Evolutionary conservation across 2,797 vertebrate genomes (phyloP).

Genomic region (Macropodus opercularis): DNA sequence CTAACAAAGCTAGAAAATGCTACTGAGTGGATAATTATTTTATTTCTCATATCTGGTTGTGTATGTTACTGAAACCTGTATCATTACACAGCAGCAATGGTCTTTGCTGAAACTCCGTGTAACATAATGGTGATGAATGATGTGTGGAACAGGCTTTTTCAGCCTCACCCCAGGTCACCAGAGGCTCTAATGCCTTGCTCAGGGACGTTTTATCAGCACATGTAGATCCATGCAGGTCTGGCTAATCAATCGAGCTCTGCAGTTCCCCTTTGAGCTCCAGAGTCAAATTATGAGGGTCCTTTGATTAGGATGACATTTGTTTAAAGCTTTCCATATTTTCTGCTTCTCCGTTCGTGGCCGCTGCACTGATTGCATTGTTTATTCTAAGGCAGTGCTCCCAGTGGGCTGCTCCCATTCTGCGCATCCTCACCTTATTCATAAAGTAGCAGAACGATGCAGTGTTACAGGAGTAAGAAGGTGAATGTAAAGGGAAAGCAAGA

Average conservation of each 20-base stretch:
- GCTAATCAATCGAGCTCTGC: constrained; percentile 47
- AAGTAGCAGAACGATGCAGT: not conserved
- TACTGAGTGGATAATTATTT: no score
- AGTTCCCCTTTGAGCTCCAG: constrained; percentile 15
- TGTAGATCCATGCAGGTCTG: constrained; percentile 24
- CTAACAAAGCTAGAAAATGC: no score
- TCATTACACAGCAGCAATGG: no score
- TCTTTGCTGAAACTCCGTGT: no score
- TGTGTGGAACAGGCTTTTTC: not conserved
- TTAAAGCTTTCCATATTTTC: not conserved
- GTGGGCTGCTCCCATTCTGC: not conserved
- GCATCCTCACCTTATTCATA: constrained; percentile 1
- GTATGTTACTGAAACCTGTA: no score
- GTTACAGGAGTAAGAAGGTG: not conserved
- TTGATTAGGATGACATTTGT: constrained; percentile 6
- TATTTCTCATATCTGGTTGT: no score
- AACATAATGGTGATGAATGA: no score
- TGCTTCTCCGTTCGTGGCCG: not conserved
- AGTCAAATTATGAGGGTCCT: constrained; percentile 9
- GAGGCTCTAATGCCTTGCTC: constrained; percentile 1
- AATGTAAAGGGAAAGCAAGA: not conserved
- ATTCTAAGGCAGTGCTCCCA: not conserved
- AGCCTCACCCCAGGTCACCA: not conserved
- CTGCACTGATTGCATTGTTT: not conserved
- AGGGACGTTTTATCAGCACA: constrained; percentile 19